Percentiles rank a stretch among this genome's conserved stretches.
Conservation (phyloP, 2,797 vertebrate species). For the Sternarchorhynchus goeldii region DNA sequence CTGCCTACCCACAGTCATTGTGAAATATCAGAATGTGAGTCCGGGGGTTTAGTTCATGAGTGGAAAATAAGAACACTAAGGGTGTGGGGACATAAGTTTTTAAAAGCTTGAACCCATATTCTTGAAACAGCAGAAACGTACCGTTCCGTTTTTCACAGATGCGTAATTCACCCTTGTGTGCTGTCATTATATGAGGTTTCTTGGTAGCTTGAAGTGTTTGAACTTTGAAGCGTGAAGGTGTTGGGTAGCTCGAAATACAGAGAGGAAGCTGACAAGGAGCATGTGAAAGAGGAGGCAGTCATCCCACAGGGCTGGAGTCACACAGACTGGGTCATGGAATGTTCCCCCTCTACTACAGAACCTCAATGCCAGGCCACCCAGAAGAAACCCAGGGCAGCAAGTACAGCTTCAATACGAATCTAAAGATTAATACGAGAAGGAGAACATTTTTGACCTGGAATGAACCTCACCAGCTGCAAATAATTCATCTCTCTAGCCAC, state of each 20-base stretch:
- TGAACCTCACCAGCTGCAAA: constrained; percentile 28
- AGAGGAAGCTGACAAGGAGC: constrained; percentile 31
- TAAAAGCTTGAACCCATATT: background rate
- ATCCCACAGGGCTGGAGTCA: constrained; percentile 3
- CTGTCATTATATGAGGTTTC: background rate
- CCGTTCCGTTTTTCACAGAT: constrained; percentile 21
- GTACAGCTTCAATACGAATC: background rate
- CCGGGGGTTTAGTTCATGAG: constrained; percentile 20
- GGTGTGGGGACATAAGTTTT: background rate
- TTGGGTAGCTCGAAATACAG: constrained; percentile 24
- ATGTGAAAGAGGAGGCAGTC: constrained; percentile 19
- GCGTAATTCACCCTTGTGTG: constrained; percentile 23
- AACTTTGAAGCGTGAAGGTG: constrained; percentile 5
- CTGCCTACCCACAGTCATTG: constrained; percentile 27
- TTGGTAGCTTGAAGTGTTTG: background rate
- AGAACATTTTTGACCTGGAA: constrained; percentile 18
- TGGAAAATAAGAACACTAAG: constrained; percentile 24
- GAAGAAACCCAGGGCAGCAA: constrained; percentile 20
- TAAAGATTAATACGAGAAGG: background rate
- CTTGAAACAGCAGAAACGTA: constrained; percentile 3
- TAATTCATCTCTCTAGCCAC: background rate
- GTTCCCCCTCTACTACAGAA: constrained; percentile 39
- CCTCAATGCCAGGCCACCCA: constrained; percentile 65
- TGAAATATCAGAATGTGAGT: constrained; percentile 28
- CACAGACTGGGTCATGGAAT: constrained; percentile 17